Evolutionary conservation across 2,888 invertebrate species (phyloP).

Genomic region (Crematogaster levior): DNA sequence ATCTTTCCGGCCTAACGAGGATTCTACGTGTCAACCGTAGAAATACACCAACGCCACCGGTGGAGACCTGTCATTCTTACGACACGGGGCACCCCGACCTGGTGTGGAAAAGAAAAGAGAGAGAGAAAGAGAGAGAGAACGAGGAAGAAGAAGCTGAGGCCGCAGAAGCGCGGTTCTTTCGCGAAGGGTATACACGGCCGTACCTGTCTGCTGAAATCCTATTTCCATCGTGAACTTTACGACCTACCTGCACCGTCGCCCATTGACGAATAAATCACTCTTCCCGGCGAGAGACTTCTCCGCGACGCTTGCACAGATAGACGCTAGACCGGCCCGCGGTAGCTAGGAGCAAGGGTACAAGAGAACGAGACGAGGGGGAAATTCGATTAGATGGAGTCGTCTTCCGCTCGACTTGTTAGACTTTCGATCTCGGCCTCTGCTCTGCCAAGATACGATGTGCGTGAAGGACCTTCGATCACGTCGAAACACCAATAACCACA

Average conservation of each 20-base stretch:
- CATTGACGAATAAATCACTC: slow-evolving; percentile 58
- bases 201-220: slow-evolving; percentile 50
- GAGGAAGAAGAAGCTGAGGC: slow-evolving; percentile 42
- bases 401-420: slow-evolving; percentile 56
- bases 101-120: slow-evolving; percentile 20
- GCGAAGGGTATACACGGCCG: slow-evolving; percentile 29
- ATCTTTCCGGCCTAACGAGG: slow-evolving; percentile 54
- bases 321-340: no score
- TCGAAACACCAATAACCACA: slow-evolving; percentile 12
- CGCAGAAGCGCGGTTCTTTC: slow-evolving; percentile 33
- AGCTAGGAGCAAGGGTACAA: background rate
- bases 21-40: slow-evolving; percentile 53
- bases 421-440: slow-evolving; percentile 26
- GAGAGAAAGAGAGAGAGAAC: background rate
- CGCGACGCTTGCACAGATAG: slow-evolving; percentile 12
- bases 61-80: slow-evolving; percentile 51
- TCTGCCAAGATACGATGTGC: background rate
- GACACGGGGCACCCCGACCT: slow-evolving; percentile 38
- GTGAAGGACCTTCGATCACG: slow-evolving; percentile 38
- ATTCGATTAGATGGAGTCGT: slow-evolving; percentile 55
- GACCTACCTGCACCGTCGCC: slow-evolving; percentile 51
- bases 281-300: slow-evolving; percentile 31
- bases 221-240: slow-evolving; percentile 57
- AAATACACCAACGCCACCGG: slow-evolving; percentile 50
- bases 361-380: slow-evolving; percentile 15